Base-by-base conservation (phyloP, 2,797 vertebrate genomes). In the Dermochelys coriacea region DNA sequence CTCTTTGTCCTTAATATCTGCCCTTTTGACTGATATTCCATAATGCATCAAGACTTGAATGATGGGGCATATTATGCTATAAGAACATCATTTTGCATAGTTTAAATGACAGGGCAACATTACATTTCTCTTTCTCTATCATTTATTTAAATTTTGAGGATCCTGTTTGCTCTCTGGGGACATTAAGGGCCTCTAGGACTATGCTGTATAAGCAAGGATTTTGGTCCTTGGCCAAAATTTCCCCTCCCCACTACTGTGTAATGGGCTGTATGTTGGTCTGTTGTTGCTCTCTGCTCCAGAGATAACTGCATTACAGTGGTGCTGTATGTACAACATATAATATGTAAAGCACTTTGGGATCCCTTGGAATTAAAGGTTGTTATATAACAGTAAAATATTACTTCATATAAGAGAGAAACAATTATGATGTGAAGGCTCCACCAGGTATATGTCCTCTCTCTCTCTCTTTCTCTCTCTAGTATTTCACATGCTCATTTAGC, bases 301-400 rank as follows among this genome's bases (percentile, higher is more conserved):
- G 82, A 2, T 47, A 88, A 37, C 27, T 88, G 18, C 29, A 81
- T 75, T 75, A 45, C 23, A 75, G 25, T 83, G 78, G 34, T 15
- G 4, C 23, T 86, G 31, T 52, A 23, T 54, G 25, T 80, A 31
- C 19, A 27, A 15, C 6, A 77, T 5, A 5, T 80, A 34, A 82
- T 54, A 74, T 64, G 25, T 47, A 90, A 89, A 91, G 55, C 18
- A 75, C 8, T 21, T 25, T 88, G n/a, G 83, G 57, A 82, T 86
- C 41, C 34, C 84, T 52, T 71, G 89, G n/a, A 93, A 90, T 88
- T 95, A 93, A 93, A 93, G 61, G 47, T 86, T 18, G 80, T 61
- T 86, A 9, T 57, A 2, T 59, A 82, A 88, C 23, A 37, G 80
- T 79, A 79, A 95, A 95, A 86, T 6, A 87, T 80, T 91, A 85